Base-by-base conservation (phyloP, 2,888 invertebrate genomes). In the Acheta domesticus region DNA sequence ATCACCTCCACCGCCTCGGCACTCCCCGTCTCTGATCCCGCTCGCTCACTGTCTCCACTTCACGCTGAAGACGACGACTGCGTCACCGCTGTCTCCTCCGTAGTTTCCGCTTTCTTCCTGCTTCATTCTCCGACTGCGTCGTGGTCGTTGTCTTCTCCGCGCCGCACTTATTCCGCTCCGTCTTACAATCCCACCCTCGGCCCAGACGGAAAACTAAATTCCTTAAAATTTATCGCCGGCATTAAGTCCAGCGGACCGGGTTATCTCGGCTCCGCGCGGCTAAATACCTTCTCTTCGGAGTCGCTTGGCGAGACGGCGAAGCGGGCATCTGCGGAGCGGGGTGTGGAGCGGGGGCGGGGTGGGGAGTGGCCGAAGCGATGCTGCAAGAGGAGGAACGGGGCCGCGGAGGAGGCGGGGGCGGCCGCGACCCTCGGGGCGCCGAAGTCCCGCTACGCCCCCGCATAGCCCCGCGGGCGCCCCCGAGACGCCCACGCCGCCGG, bases 271-370 rank as follows among this genome's bases (percentile, higher is more conserved):
- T 19, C 62, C 62, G 14, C 62, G 62, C n/a, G 62, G 62, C 14
- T 62, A 62, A 62, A 62, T 62, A 62, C 62, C 62, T 19, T 62
- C 62, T 62, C 62, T n/a, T 62, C 62, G 62, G 62, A 62, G 62
- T 62, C 62, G 62, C 14, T n/a, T n/a, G n/a, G 16, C 62, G 62
- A 12, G 62, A 62, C 14, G 62, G 14, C 16, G 62, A n/a, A 62
- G 62, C 16, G 12, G n/a, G 62, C 62, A 19, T 62, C 62, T 3
- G 11, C 4, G 62, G 62, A n/a, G n/a, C 62, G n/a, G 62, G 36
- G n/a, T 4, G 62, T 14, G n/a, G n/a, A 11, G 62, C 14, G 1
- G 36, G 16, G 16, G n/a, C 62, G 14, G 11, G 62, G 62, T 3
- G 62, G n/a, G 16, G 62, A 62, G 11, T 62, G 62, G 12, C 62